phyloP scores from a whole-genome alignment of 1,140 invertebrate species.

The Drosophila mauritiana region DNA sequence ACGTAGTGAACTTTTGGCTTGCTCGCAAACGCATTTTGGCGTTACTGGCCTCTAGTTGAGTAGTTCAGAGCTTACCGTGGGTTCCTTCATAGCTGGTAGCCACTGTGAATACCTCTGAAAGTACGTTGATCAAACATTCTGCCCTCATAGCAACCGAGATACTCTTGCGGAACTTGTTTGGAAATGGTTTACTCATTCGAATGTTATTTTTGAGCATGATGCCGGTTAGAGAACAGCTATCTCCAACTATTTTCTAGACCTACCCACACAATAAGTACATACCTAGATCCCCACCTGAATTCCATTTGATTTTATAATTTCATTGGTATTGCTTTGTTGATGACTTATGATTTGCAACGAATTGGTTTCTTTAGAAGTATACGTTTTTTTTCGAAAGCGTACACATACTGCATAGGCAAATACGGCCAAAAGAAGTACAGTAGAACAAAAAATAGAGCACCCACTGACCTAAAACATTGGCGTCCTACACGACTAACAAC shows the following conservation, averaged over 20 bases:
- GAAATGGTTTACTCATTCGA: slow-evolving; percentile 25
- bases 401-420: slow-evolving; percentile 4
- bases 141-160: neutral
- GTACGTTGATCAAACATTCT: slow-evolving; percentile 16
- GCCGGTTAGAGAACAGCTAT: slow-evolving; percentile 23
- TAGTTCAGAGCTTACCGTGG: slow-evolving; percentile 30
- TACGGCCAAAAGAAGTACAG: slow-evolving; percentile 30
- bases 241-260: slow-evolving; percentile 23
- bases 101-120: slow-evolving; percentile 2
- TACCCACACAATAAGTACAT: slow-evolving; percentile 23
- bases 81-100: slow-evolving; percentile 8
- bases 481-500: slow-evolving; percentile 23
- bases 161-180: slow-evolving; percentile 24
- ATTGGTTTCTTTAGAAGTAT: slow-evolving; percentile 59
- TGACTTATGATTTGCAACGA: slow-evolving; percentile 49
- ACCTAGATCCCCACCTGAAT: slow-evolving; percentile 19
- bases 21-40: slow-evolving; percentile 37
- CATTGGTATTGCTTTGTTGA: slow-evolving; percentile 41
- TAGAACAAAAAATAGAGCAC: slow-evolving; percentile 27
- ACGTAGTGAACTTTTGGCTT: slow-evolving; percentile 46
- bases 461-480: slow-evolving; percentile 32
- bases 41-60: slow-evolving; percentile 40
- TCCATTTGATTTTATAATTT: slow-evolving; percentile 44
- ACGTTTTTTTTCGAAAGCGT: slow-evolving; percentile 5
- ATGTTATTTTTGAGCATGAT: slow-evolving; percentile 37